phyloP scores from a whole-genome alignment of 2,888 invertebrate species.

The Plebejus anna region DNA sequence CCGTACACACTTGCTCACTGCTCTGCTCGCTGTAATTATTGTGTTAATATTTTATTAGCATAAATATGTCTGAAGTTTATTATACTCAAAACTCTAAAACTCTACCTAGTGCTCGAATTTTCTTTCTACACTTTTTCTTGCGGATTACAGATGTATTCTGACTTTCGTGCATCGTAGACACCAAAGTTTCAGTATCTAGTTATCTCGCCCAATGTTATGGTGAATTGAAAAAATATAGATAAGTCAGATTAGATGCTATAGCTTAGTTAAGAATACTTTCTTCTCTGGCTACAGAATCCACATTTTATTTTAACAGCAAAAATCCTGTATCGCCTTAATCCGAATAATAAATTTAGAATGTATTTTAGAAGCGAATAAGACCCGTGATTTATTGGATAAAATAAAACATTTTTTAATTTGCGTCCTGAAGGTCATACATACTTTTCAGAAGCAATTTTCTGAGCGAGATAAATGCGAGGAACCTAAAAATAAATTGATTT shows the following conservation, averaged over 20 bases:
- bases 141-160: too few species aligned
- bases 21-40: neutral
- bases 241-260: too few species aligned
- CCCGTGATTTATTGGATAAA: neutral
- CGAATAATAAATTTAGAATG: neutral
- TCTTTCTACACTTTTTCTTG: too few species aligned
- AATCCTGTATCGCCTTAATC: neutral
- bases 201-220: too few species aligned
- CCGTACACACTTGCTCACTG: neutral
- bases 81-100: too few species aligned
- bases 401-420: slow-evolving; percentile 9
- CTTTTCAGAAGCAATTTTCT: slow-evolving; percentile 67
- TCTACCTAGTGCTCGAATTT: too few species aligned
- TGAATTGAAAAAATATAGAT: too few species aligned
- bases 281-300: neutral
- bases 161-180: too few species aligned
- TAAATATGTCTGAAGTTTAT: neutral
- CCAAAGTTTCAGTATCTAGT: too few species aligned
- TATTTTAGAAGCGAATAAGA: neutral
- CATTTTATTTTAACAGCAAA: neutral
- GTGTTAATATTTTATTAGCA: neutral
- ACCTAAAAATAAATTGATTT: slow-evolving; percentile 77
- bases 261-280: too few species aligned
- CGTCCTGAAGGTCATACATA: slow-evolving; percentile 33
- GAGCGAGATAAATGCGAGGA: slow-evolving; percentile 67